These are phyloP conservation scores for Atethmia centrago DNA, from an alignment of 2,888 invertebrate genomes.

Conservation along the genomic window DNA sequence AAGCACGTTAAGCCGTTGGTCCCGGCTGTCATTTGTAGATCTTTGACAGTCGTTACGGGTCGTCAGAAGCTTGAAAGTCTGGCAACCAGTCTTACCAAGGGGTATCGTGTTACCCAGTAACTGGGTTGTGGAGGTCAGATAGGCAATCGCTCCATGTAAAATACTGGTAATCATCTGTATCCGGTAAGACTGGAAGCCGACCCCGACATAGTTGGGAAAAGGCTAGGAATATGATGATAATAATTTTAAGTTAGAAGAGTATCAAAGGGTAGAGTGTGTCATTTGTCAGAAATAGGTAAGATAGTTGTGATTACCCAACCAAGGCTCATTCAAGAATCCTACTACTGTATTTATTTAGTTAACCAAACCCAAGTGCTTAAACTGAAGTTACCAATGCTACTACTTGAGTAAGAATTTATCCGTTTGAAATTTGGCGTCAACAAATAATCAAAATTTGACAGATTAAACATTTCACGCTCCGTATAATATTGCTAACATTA, in stretches of 20 bases:
- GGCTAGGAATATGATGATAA: no score
- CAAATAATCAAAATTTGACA: constrained; percentile 8
- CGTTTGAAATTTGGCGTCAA: constrained; percentile 5
- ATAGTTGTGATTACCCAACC: not conserved
- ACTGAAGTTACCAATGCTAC: not conserved
- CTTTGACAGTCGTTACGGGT: no score
- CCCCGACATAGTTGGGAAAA: no score
- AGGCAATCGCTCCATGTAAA: no score
- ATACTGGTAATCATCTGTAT: no score
- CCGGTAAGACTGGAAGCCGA: no score
- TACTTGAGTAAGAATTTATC: not conserved
- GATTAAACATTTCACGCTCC: constrained; percentile 8
- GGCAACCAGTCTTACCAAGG: no score
- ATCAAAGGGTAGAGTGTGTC: not conserved
- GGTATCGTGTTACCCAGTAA: no score
- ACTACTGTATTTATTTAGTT: not conserved
- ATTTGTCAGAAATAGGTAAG: not conserved
- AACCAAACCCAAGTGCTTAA: not conserved
- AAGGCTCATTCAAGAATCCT: not conserved
- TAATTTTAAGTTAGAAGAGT: not conserved
- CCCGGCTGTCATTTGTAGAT: no score
- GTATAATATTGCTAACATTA: constrained; percentile 20
- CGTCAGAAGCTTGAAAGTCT: no score
- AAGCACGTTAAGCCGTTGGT: no score
- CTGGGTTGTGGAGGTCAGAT: no score